Evolutionary conservation across 2,113 vertebrate genomes (phyloP), one percentile per base, ranked within the genome.

Genomic region (Apodemus speciosus): DNA sequence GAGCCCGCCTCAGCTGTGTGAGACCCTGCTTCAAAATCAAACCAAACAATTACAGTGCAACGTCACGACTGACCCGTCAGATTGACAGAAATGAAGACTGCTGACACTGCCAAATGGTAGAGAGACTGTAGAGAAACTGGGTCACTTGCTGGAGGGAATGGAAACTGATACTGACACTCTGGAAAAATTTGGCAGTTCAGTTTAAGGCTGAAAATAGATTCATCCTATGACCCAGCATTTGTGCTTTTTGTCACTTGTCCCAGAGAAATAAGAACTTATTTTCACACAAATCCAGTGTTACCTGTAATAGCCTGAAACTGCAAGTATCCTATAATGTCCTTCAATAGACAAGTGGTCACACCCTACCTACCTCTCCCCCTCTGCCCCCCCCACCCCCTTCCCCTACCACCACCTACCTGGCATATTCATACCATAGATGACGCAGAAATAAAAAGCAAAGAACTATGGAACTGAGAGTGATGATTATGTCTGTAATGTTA

Each of bases 251-350:
- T 40, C 81, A 66, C 46, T 84, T 66, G 32, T 66, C 60, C 81
- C 81, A 66, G 27, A 84, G 58, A 62, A 83, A 66, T 85, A 66
- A 66, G 46, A 66, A 85, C 30, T 85, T 66, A 66, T 49, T 84
- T 84, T 94, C 72, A 85, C 64, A 46, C 21, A 51, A 77, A 80
- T 32, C 21, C 30, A 68, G 75, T 18, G 84, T 90, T 92, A 86
- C 87, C 79, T 85, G 9, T 94, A 62, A 88, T 73, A 96, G 4
- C n/a, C 90, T 68, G 79, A 95, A 92, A 92, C 49, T 75, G 6
- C n/a, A 95, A 51, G 58, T n/a, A 66, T 69, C 23, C 51, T 21
- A n/a, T 75, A 87, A 64, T 80, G 53, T 72, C 73, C 27, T 88
- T 76, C 60, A 35, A 6, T 32, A 51, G 14, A 18, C 84, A 60